Conservation (phyloP, 2,888 invertebrate genomes). For the Tridacna crocea region DNA sequence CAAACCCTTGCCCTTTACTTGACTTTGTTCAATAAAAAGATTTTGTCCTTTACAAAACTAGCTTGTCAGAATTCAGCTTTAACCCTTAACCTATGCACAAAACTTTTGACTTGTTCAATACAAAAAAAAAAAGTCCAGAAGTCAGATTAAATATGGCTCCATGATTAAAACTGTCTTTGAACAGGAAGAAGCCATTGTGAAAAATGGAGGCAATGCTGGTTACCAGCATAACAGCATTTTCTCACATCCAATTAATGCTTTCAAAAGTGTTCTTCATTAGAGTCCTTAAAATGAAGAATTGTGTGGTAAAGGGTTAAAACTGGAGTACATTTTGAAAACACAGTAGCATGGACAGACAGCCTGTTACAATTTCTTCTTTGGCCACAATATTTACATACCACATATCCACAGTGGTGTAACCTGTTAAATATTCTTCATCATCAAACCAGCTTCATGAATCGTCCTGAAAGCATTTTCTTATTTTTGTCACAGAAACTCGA, state of each 20-base stretch:
- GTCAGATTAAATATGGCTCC: background rate
- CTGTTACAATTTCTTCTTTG: background rate
- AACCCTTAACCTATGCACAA: too few relatives aligned
- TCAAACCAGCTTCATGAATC: background rate
- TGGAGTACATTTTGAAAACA: background rate
- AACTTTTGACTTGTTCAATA: too few relatives aligned
- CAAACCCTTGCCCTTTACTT: too few relatives aligned
- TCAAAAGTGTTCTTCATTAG: background rate
- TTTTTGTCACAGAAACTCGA: too few relatives aligned
- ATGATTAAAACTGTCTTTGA: background rate
- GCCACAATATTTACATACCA: background rate
- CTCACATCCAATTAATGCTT: background rate
- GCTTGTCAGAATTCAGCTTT: too few relatives aligned
- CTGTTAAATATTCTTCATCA: background rate
- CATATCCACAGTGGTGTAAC: background rate
- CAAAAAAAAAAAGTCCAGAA: background rate
- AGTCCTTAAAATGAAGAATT: background rate
- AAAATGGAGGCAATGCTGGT: background rate
- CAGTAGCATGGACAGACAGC: background rate
- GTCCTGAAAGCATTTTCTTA: too few relatives aligned
- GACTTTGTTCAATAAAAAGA: too few relatives aligned
- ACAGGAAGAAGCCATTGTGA: background rate
- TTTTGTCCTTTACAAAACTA: too few relatives aligned
- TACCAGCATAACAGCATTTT: background rate
- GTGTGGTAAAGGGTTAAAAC: too few relatives aligned